Evolutionary conservation across 1,140 invertebrate genomes (phyloP).

Genomic region (Orchesella cincta): DNA sequence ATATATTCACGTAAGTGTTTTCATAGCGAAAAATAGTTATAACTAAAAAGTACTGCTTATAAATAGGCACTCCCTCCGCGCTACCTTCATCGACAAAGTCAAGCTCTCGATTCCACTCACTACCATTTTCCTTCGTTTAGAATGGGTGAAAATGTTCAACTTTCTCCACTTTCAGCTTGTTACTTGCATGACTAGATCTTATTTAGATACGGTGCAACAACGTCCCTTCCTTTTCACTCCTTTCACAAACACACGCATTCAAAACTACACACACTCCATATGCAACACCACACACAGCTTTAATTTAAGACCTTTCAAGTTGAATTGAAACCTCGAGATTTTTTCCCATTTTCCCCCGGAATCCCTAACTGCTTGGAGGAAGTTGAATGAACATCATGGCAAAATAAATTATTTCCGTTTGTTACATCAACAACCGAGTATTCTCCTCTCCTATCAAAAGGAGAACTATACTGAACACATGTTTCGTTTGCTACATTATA

Average conservation of each 20-base stretch:
- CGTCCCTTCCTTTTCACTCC: neutral
- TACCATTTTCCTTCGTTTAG: neutral
- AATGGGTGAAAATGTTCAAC: neutral
- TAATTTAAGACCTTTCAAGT: neutral
- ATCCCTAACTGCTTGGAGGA: neutral
- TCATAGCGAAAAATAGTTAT: no score
- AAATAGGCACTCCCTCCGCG: no score
- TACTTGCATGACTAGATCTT: slow-evolving; percentile 18
- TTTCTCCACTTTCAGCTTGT: neutral
- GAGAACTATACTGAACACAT: neutral
- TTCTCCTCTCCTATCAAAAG: neutral
- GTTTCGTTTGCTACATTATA: neutral
- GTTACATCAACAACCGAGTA: neutral
- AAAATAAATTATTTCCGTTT: slow-evolving; percentile 14
- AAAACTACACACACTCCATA: neutral
- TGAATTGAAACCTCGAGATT: neutral
- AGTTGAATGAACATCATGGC: neutral
- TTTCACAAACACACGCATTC: neutral
- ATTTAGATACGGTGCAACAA: slow-evolving; percentile 1
- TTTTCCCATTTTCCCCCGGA: neutral
- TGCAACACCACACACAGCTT: neutral
- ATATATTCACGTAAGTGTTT: no score
- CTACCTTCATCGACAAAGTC: no score
- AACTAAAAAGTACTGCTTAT: no score
- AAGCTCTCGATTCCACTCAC: no score